Evolutionary conservation across 2,113 vertebrate species (phyloP).

Genomic region (Bubo bubo): DNA sequence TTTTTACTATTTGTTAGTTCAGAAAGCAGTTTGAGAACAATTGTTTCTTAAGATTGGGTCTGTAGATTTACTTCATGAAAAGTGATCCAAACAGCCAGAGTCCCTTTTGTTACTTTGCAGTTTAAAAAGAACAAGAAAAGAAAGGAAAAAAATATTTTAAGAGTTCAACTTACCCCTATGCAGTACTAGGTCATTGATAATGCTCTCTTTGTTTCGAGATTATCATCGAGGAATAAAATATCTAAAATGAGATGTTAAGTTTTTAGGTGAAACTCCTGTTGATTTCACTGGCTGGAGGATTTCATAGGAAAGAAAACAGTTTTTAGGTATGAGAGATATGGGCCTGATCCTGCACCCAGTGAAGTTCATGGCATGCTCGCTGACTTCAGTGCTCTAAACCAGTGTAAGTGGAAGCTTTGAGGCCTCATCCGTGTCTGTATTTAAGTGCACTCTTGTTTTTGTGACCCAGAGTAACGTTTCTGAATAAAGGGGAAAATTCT

Average conservation of each 20-base stretch:
- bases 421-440: not conserved
- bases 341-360: not conserved
- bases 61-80: constrained; percentile 54
- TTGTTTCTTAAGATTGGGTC: not conserved
- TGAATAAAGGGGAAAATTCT: not conserved
- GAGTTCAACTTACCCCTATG: not conserved
- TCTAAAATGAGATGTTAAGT: not conserved
- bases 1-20: constrained; percentile 62
- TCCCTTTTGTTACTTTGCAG: constrained; percentile 1
- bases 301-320: not conserved
- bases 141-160: not conserved
- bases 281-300: not conserved
- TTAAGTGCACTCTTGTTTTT: not conserved
- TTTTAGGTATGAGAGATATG: not conserved
- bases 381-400: not conserved
- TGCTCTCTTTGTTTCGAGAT: not conserved
- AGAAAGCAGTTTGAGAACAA: constrained; percentile 19
- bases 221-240: not conserved
- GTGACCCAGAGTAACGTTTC: not conserved
- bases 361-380: not conserved
- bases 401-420: not conserved
- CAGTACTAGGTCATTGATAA: not conserved
- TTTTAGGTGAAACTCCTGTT: constrained; percentile 18
- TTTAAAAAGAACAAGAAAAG: not conserved
- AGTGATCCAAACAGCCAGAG: constrained; percentile 22